Conservation (phyloP, 2,113 vertebrate genomes). For the Dissostichus mawsoni region DNA sequence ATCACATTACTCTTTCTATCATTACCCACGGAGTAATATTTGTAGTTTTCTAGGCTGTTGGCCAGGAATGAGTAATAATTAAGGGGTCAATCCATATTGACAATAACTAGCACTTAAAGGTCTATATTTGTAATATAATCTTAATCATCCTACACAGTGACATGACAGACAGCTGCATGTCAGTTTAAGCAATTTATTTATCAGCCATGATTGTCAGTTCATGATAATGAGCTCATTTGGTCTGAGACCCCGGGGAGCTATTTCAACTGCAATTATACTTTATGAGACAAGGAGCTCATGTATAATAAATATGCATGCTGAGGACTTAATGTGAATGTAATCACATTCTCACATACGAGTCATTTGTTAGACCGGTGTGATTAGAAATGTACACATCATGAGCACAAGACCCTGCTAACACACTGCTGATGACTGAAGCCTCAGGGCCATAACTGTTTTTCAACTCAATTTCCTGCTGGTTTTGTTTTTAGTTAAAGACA, state of each 20-base stretch:
- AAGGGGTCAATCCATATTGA: background rate
- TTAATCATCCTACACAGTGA: background rate
- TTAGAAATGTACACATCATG: background rate
- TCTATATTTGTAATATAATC: background rate
- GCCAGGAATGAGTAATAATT: background rate
- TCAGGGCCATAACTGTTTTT: background rate
- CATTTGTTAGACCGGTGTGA: background rate
- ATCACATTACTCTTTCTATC: background rate
- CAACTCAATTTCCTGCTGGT: background rate
- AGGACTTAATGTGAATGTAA: constrained; percentile 1
- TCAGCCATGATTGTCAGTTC: background rate
- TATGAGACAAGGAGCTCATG: background rate
- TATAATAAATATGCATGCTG: constrained; percentile 3
- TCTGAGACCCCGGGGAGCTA: background rate
- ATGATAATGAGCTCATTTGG: background rate
- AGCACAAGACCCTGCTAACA: background rate
- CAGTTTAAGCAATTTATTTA: background rate
- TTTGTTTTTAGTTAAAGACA: background rate
- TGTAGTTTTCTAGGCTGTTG: background rate
- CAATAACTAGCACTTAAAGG: background rate
- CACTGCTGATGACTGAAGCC: background rate
- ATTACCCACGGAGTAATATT: background rate
- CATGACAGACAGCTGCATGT: background rate
- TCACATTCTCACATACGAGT: background rate
- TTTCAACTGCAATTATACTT: constrained; percentile 10